phyloP scores from a whole-genome alignment of 1,140 invertebrate species.

The Scaptomyza graminum region DNA sequence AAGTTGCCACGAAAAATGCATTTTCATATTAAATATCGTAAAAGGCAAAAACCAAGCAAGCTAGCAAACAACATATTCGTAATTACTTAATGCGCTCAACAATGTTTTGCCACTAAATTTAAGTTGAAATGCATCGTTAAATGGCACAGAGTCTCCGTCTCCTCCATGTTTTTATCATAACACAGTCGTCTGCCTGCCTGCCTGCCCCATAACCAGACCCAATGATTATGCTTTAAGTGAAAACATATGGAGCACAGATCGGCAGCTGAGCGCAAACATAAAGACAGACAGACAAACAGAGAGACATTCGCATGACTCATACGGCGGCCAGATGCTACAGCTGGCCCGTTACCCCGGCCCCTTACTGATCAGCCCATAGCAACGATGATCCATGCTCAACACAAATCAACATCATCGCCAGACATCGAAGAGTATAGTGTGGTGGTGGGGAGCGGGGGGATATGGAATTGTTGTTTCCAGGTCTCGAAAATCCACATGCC shows the following conservation, averaged over 20 bases:
- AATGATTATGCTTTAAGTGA: slow-evolving; percentile 60
- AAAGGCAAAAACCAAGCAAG: background rate
- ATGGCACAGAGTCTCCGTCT: slow-evolving; percentile 11
- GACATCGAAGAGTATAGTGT: background rate
- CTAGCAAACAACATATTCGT: slow-evolving; percentile 42
- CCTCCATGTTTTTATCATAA: background rate
- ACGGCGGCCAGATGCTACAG: slow-evolving; percentile 40
- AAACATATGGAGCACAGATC: slow-evolving; percentile 63
- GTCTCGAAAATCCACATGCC: slow-evolving; percentile 14
- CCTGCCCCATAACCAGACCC: background rate
- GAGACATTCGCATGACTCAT: slow-evolving; percentile 39
- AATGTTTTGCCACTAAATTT: slow-evolving; percentile 60
- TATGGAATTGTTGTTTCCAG: background rate
- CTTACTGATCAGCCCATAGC: no score
- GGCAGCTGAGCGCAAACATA: slow-evolving; percentile 8
- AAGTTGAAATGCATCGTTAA: slow-evolving; percentile 62
- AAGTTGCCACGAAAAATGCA: slow-evolving; percentile 38
- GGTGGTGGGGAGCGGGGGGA: background rate
- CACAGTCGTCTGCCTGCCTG: background rate
- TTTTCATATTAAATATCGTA: slow-evolving; percentile 12
- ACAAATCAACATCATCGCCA: background rate
- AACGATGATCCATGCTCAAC: slow-evolving; percentile 3
- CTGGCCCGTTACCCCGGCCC: slow-evolving; percentile 3
- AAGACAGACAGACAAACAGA: no score
- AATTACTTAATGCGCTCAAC: slow-evolving; percentile 50